A percentile compares a stretch with the other conserved stretches of the same genome.
Evolutionary conservation across 2,113 vertebrate species (phyloP).

Genomic region (Mastomys natalensis): DNA sequence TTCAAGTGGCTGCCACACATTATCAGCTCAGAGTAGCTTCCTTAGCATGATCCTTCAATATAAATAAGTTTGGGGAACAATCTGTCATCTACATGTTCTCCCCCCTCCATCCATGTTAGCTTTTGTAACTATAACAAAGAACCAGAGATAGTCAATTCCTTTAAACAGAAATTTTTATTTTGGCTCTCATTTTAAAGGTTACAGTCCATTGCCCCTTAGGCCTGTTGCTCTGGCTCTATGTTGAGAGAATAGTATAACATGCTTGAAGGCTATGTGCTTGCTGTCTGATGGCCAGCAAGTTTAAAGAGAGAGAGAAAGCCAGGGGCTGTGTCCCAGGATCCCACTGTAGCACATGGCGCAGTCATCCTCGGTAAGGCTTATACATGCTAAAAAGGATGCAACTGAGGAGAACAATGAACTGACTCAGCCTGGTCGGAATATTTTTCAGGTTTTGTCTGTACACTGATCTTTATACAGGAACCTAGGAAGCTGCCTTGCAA

Average conservation of each 20-base stretch:
- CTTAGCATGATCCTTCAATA: neutral
- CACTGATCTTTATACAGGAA: neutral
- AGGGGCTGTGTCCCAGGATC: neutral
- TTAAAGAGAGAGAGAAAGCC: neutral
- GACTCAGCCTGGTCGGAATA: neutral
- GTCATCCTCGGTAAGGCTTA: neutral
- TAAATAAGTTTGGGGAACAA: neutral
- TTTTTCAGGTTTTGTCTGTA: neutral
- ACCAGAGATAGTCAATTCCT: neutral
- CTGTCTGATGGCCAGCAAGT: neutral
- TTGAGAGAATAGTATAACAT: too few relatives aligned
- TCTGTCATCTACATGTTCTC: neutral
- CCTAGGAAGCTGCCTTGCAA: neutral
- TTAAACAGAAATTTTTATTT: neutral
- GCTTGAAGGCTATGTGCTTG: neutral
- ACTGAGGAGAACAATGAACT: neutral
- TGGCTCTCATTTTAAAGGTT: neutral
- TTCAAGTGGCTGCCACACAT: neutral
- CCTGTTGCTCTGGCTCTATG: neutral
- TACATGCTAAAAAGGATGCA: neutral
- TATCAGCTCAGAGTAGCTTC: constrained; percentile 9
- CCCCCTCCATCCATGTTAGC: fast-evolving
- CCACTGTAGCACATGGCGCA: neutral
- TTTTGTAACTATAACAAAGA: neutral
- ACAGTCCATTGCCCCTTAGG: neutral